These are phyloP conservation scores for Emydura subglobosa DNA, from an alignment of 2,113 vertebrate species.

Conservation along the genomic window DNA sequence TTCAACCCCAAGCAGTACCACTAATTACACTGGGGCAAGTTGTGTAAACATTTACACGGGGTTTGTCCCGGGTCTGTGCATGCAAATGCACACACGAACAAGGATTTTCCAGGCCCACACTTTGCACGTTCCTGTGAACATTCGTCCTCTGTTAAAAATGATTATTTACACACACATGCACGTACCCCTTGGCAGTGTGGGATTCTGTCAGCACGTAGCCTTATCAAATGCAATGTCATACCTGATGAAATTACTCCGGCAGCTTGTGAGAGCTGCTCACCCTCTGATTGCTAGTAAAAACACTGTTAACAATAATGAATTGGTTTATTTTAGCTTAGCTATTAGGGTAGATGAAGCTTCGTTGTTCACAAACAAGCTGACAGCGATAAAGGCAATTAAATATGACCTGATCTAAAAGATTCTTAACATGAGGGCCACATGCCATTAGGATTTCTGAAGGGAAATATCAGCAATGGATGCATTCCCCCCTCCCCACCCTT, in stretches of 20 bases:
- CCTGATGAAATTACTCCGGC: neutral
- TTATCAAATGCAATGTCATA: neutral
- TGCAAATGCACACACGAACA: neutral
- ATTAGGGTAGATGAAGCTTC: neutral
- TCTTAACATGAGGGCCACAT: neutral
- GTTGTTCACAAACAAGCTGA: neutral
- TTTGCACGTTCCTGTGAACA: neutral
- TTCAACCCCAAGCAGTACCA: no score
- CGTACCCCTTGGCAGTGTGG: fast-evolving
- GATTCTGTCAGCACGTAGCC: neutral
- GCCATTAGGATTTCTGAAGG: neutral
- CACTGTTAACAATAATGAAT: slow-evolving; percentile 4
- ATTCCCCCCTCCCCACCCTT: neutral
- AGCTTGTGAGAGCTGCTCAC: neutral
- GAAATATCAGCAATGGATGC: neutral
- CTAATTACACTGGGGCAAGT: neutral
- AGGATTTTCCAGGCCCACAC: neutral
- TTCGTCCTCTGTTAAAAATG: neutral
- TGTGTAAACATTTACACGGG: neutral
- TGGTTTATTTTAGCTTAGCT: neutral
- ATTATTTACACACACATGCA: neutral
- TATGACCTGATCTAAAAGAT: neutral
- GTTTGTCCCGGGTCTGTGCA: neutral
- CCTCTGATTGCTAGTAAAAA: neutral
- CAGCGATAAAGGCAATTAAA: neutral